Percentiles rank a stretch among this genome's conserved stretches.
Evolutionary conservation across 2,113 vertebrate species (phyloP).

Genomic region (Collichthys lucidus): DNA sequence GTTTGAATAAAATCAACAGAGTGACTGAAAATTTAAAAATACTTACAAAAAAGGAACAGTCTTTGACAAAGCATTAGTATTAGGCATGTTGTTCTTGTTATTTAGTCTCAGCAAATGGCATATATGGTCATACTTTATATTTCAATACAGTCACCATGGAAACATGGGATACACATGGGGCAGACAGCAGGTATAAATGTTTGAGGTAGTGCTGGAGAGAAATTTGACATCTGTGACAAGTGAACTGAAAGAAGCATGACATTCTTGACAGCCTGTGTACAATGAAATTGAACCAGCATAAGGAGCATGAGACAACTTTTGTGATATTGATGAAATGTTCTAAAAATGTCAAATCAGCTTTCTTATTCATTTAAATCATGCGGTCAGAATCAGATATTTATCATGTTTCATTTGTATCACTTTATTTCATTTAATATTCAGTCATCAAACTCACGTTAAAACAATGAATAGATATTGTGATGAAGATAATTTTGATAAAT

Average conservation of each 20-base stretch:
- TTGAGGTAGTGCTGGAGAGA: constrained; percentile 38
- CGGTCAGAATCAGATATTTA: neutral
- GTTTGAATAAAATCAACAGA: neutral
- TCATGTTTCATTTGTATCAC: neutral
- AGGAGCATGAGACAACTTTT: constrained; percentile 23
- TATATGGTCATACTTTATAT: constrained; percentile 28
- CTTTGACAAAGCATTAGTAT: neutral
- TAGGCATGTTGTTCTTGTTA: neutral
- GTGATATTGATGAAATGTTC: constrained; percentile 44
- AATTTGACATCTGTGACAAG: constrained; percentile 44
- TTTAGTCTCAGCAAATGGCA: constrained; percentile 32
- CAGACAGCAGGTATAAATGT: constrained; percentile 49
- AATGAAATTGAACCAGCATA: constrained; percentile 37
- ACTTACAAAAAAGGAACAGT: neutral
- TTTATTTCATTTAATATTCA: neutral
- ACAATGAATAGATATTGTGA: neutral
- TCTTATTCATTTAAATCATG: neutral
- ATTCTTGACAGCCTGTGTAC: constrained; percentile 39
- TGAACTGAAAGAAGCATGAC: constrained; percentile 35
- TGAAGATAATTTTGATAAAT: neutral
- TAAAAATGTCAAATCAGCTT: constrained; percentile 39
- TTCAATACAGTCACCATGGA: constrained; percentile 12
- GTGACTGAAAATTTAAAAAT: neutral
- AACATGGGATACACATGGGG: constrained; percentile 20
- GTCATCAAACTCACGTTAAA: too few relatives aligned